Conservation (phyloP, 1,140 invertebrate genomes). For the Drosophila ambigua region DNA sequence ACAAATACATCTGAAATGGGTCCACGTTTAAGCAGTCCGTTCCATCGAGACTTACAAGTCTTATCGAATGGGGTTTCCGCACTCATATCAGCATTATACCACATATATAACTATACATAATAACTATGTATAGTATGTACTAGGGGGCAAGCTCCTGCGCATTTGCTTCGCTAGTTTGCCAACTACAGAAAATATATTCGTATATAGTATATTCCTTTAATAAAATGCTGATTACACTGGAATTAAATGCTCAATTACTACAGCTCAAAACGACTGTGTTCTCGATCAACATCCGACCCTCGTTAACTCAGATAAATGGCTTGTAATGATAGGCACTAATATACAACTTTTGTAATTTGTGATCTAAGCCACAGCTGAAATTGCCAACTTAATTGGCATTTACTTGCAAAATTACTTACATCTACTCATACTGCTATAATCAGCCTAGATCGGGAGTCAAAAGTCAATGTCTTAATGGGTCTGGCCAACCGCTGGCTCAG, state of each 20-base stretch:
- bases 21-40: too few species aligned
- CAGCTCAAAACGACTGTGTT: background rate
- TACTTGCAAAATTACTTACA: background rate
- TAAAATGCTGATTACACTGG: constrained; percentile 30
- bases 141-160: too few species aligned
- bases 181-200: background rate
- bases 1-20: too few species aligned
- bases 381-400: background rate
- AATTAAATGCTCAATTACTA: constrained; percentile 32
- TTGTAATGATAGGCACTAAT: constrained; percentile 16
- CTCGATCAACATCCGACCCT: background rate
- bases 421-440: background rate
- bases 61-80: too few species aligned
- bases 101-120: background rate
- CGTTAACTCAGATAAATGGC: background rate
- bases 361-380: too few species aligned
- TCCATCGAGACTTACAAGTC: too few species aligned
- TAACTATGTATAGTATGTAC: background rate
- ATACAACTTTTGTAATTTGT: background rate
- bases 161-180: too few species aligned
- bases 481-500: background rate
- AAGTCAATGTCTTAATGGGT: constrained; percentile 17
- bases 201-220: constrained; percentile 14
- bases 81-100: too few species aligned
- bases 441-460: constrained; percentile 12